Evolutionary conservation across 1,140 invertebrate species (phyloP).

Genomic region (Eufriesea mexicana): DNA sequence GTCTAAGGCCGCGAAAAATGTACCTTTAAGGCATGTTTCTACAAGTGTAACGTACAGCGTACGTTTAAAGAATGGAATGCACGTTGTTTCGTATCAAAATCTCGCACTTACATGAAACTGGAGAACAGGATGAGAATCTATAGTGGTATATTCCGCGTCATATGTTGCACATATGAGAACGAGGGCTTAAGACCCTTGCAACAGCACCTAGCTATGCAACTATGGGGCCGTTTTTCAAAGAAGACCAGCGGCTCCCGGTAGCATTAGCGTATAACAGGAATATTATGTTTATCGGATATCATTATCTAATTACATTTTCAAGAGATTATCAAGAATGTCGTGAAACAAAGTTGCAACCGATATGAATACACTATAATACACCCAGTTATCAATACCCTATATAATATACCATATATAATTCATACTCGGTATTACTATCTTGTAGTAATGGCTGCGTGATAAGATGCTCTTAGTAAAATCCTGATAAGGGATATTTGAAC

Average conservation of each 20-base stretch:
- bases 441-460: neutral
- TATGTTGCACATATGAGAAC: neutral
- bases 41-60: constrained; percentile 5
- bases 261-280: neutral
- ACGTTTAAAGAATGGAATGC: neutral
- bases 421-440: neutral
- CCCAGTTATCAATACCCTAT: neutral
- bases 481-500: neutral
- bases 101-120: neutral
- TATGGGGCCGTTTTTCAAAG: neutral
- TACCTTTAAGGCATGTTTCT: constrained; percentile 20
- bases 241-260: neutral
- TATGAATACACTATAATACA: neutral
- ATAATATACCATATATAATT: neutral
- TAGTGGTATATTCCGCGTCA: neutral
- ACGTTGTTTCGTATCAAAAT: neutral
- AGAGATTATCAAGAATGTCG: neutral
- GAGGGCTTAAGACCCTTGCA: neutral
- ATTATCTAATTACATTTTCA: neutral
- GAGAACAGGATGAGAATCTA: neutral
- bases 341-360: neutral
- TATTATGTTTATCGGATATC: neutral
- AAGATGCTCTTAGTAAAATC: neutral
- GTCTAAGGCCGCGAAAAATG: neutral
- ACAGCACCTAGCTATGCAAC: neutral